Evolutionary conservation across 1,140 invertebrate species (phyloP).

Genomic region (Pentalonia nigronervosa): DNA sequence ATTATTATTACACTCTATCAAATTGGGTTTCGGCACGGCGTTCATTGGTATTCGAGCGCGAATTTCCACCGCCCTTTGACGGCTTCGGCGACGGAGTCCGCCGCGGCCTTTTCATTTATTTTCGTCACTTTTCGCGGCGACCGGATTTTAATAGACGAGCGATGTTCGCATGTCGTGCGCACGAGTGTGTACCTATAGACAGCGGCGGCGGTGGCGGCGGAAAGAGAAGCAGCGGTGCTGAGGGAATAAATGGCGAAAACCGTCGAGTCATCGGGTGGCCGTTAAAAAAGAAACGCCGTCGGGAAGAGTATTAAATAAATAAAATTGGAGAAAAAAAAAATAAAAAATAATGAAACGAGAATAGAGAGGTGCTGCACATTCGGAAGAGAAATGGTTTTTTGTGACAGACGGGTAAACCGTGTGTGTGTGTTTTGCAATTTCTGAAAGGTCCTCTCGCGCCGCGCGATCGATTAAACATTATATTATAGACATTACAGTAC

Average conservation of each 20-base stretch:
- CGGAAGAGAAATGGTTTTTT: conserved; percentile 57
- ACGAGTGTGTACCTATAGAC: background rate
- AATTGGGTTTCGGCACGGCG: conserved; percentile 37
- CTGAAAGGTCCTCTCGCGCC: conserved; percentile 32
- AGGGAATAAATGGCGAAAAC: conserved; percentile 17
- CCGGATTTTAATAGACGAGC: conserved; percentile 34
- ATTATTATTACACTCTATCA: background rate
- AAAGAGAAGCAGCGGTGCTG: background rate
- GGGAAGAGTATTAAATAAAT: conserved; percentile 39
- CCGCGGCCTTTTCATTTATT: conserved; percentile 39
- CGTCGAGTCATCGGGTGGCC: conserved; percentile 43
- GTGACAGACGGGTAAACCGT: conserved; percentile 56
- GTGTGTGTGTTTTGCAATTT: conserved; percentile 57
- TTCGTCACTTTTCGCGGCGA: conserved; percentile 25
- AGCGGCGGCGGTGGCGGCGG: background rate
- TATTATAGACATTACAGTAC: background rate
- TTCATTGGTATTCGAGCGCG: conserved; percentile 47
- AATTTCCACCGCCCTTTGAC: background rate
- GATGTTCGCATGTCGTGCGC: background rate
- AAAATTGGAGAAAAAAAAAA: conserved; percentile 23
- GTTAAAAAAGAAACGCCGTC: conserved; percentile 51
- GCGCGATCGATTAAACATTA: conserved; percentile 23
- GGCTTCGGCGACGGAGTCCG: no score
- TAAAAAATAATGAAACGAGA: conserved; percentile 17
- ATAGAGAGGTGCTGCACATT: background rate